Conservation (phyloP, 2,797 vertebrate genomes). For the Babyrousa celebensis region DNA sequence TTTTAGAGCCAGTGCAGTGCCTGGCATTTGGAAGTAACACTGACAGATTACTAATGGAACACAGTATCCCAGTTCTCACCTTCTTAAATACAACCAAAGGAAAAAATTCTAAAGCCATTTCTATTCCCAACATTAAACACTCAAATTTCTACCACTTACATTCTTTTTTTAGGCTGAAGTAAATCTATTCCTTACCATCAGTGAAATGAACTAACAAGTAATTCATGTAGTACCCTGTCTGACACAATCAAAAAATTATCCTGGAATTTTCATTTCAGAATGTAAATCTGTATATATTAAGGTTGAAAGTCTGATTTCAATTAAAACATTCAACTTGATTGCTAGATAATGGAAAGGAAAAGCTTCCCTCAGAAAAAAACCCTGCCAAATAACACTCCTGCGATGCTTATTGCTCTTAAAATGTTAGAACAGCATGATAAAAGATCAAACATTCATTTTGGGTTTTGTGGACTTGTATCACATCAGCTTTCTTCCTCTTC, state of each 20-base stretch:
- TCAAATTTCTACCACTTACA: constrained; percentile 35
- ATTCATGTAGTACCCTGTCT: neutral
- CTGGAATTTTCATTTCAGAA: constrained; percentile 48
- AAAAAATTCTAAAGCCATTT: neutral
- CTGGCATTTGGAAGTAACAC: neutral
- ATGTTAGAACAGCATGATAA: neutral
- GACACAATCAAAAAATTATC: constrained; percentile 52
- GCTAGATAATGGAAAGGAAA: constrained; percentile 35
- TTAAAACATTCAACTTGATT: constrained; percentile 71
- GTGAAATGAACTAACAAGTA: constrained; percentile 46
- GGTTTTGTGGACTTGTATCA: constrained; percentile 16
- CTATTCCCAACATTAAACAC: neutral
- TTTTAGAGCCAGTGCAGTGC: neutral
- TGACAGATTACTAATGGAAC: neutral
- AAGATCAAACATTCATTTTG: neutral
- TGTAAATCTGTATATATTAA: constrained; percentile 47
- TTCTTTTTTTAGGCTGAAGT: constrained; percentile 15
- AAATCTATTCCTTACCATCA: constrained; percentile 36
- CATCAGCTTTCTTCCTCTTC: neutral
- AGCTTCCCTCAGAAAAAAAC: neutral
- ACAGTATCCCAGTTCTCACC: neutral
- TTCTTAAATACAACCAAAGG: constrained; percentile 45
- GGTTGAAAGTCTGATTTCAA: constrained; percentile 51
- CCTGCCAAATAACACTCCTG: neutral
- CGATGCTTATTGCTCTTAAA: neutral